These are phyloP conservation scores for Salticus scenicus DNA, from an alignment of 2,888 invertebrate genomes.

Conservation along the genomic window DNA sequence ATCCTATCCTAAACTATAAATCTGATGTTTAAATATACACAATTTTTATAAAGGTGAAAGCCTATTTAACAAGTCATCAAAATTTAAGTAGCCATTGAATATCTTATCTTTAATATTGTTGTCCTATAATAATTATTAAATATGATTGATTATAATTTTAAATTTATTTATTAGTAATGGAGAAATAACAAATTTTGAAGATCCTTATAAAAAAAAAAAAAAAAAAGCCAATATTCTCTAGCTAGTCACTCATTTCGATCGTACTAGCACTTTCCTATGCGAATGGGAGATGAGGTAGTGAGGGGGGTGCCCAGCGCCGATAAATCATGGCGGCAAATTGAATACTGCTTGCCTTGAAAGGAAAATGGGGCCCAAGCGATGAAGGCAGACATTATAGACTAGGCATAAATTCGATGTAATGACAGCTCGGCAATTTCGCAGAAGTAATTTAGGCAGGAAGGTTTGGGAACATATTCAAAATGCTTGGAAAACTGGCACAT, in stretches of 20 bases:
- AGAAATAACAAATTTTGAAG: neutral
- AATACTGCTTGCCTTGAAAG: slow-evolving; percentile 56
- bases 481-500: neutral
- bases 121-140: no score
- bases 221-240: neutral
- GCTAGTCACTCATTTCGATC: slow-evolving; percentile 2
- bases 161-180: no score
- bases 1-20: no score
- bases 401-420: slow-evolving; percentile 17
- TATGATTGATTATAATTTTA: no score
- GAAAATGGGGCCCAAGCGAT: slow-evolving; percentile 29
- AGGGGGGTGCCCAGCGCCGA: slow-evolving; percentile 1
- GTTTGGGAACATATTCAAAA: slow-evolving; percentile 14
- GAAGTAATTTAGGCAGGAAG: slow-evolving; percentile 16
- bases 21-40: no score
- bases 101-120: no score
- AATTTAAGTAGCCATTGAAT: no score
- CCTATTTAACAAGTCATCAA: no score
- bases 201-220: no score
- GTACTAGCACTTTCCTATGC: neutral
- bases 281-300: neutral
- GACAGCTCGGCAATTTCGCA: slow-evolving; percentile 15
- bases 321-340: slow-evolving; percentile 64
- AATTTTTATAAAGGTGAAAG: no score
- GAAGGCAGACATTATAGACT: neutral